These are phyloP conservation scores for Synanthedon andrenaeformis DNA, from an alignment of 2,888 invertebrate genomes.

Conservation along the genomic window DNA sequence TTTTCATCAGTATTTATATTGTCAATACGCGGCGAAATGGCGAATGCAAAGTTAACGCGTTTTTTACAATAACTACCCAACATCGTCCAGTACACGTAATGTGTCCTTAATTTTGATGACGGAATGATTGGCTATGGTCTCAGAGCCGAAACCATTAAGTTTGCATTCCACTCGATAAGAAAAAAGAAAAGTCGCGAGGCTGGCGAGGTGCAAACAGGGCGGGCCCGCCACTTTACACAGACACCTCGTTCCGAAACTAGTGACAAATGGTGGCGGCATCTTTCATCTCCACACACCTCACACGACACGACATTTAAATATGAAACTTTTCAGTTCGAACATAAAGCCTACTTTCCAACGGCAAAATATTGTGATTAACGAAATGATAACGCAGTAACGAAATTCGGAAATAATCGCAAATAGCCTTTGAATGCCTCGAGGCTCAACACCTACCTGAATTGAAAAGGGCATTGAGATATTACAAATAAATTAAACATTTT, in stretches of 20 bases:
- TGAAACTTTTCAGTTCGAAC: slow-evolving; percentile 10
- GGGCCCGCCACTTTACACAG: slow-evolving; percentile 47
- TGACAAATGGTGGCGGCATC: slow-evolving; percentile 66
- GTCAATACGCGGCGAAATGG: not conserved
- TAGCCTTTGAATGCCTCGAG: slow-evolving; percentile 40
- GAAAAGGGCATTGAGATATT: slow-evolving; percentile 34
- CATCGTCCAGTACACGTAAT: slow-evolving; percentile 17
- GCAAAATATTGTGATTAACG: slow-evolving; percentile 16
- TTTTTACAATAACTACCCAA: not conserved
- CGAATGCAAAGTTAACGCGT: not conserved
- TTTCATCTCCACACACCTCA: slow-evolving; percentile 50
- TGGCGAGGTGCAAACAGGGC: slow-evolving; percentile 57
- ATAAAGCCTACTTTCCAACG: slow-evolving; percentile 18
- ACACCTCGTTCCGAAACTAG: slow-evolving; percentile 61
- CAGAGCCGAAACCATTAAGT: slow-evolving; percentile 53
- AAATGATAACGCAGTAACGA: slow-evolving; percentile 61
- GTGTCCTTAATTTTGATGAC: slow-evolving; percentile 51
- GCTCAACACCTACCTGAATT: slow-evolving; percentile 39
- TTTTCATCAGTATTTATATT: slow-evolving; percentile 13
- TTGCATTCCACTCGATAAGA: slow-evolving; percentile 38
- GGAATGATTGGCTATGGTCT: slow-evolving; percentile 53
- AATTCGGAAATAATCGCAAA: slow-evolving; percentile 66
- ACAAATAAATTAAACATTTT: slow-evolving; percentile 8
- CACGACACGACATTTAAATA: slow-evolving; percentile 16
- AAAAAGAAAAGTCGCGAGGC: slow-evolving; percentile 30